Percentiles rank a stretch among this genome's conserved stretches.
Conservation (phyloP, 2,888 invertebrate genomes). For the Drosophila maculinotata region DNA sequence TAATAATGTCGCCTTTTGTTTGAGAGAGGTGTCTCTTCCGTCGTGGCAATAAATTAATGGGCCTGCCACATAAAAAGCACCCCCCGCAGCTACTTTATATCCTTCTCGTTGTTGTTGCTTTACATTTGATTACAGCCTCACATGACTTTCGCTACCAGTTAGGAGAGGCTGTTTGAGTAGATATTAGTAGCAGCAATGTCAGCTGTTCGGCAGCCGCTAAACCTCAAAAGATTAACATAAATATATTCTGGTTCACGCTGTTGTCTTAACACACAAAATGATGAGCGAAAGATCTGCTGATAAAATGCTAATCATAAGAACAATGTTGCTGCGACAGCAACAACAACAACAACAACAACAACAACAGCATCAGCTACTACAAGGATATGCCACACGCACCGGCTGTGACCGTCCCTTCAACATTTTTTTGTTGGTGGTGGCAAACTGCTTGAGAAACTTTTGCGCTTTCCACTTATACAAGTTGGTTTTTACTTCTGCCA, state of each 20-base stretch:
- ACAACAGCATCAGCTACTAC: slow-evolving; percentile 26
- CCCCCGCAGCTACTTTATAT: slow-evolving; percentile 47
- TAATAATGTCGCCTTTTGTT: slow-evolving; percentile 80
- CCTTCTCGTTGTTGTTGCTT: slow-evolving; percentile 33
- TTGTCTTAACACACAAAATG: slow-evolving; percentile 60
- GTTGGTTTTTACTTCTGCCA: slow-evolving; percentile 30
- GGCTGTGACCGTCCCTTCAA: slow-evolving; percentile 35
- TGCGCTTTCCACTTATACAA: slow-evolving; percentile 61
- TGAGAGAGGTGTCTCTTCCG: slow-evolving; percentile 68
- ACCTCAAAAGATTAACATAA: slow-evolving; percentile 69
- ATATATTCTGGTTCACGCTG: slow-evolving; percentile 59
- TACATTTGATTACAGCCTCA: slow-evolving; percentile 64
- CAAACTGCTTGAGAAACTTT: slow-evolving; percentile 60
- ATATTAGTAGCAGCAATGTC: slow-evolving; percentile 37
- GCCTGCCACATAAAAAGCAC: slow-evolving; percentile 73
- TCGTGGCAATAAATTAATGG: slow-evolving; percentile 76
- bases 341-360: slow-evolving; percentile 24
- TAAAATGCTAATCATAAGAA: slow-evolving; percentile 79
- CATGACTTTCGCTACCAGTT: slow-evolving; percentile 58
- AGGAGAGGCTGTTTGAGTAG: background rate
- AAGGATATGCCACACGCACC: slow-evolving; percentile 46
- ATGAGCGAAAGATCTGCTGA: slow-evolving; percentile 69
- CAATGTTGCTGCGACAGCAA: slow-evolving; percentile 61
- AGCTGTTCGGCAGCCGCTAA: slow-evolving; percentile 63
- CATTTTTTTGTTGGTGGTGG: slow-evolving; percentile 35